Evolutionary conservation across 2,113 vertebrate species (phyloP), one percentile per base, ranked within the genome.

Genomic region (Murina feae): DNA sequence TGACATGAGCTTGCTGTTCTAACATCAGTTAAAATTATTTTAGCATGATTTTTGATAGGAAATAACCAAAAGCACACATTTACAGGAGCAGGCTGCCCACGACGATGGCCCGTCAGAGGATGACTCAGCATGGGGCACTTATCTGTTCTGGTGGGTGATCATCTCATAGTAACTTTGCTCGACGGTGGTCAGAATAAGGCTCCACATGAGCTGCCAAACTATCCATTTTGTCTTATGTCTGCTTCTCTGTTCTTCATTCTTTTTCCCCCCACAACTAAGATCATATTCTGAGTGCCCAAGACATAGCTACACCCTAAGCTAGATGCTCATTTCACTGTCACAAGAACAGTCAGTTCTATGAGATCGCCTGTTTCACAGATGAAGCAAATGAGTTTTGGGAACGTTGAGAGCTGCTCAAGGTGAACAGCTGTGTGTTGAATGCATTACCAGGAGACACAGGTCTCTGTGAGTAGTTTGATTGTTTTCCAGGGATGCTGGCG

Each of bases 11-110:
- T 90, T 82, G 66, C 68, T 82, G 72, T 81, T 95, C 84, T 63
- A 76, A 72, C 28, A 63, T 81, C n/a, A 42, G n/a, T 81, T 81
- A 75, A 79, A 76, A 76, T 90, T 58, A 76, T 37, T 80, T 93
- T 74, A 93, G 66, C 51, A 39, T 81, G 80, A 85, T 53, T 93
- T 94, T 90, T 78, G 76, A 93, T 66, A 85, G 76, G 89, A 68
- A 30, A 30, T 49, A 78, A n/a, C 35, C 65, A 10, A 49, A 88
- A 92, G 16, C 39, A 55, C 20, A 25, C 8, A 9, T 72, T 90
- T 90, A 65, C 53, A 84, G 65, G 63, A 94, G 55, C 72, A 51
- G 30, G 30, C 58, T 20, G 69, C n/a, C n/a, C 72, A 30, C 42
- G 18, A n/a, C 47, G 75, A 65, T 63, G 37, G 32, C 20, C 47